A percentile compares a stretch with the other conserved stretches of the same genome.
These are phyloP conservation scores for Rosalia funebris DNA, from an alignment of 2,888 invertebrate genomes.

Conservation along the genomic window DNA sequence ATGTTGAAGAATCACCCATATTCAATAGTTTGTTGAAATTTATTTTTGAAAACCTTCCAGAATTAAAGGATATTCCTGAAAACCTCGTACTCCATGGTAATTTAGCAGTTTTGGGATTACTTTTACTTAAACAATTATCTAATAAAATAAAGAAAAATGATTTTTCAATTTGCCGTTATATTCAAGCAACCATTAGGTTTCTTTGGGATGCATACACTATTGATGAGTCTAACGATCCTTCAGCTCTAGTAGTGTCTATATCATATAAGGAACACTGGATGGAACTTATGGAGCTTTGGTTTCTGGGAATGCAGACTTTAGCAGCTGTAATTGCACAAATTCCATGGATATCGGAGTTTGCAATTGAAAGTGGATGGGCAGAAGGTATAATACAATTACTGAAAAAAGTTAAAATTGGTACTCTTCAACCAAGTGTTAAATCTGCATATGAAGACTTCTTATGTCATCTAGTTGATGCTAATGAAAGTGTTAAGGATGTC, in stretches of 20 bases:
- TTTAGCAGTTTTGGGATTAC: slow-evolving; percentile 81
- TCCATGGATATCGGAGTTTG: slow-evolving; percentile 91
- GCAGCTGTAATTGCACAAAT: slow-evolving; percentile 76
- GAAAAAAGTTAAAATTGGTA: slow-evolving; percentile 84
- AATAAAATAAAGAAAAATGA: slow-evolving; percentile 87
- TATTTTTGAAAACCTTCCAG: slow-evolving; percentile 85
- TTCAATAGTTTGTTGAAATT: slow-evolving; percentile 86
- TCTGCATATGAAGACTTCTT: slow-evolving; percentile 92
- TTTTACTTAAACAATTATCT: slow-evolving; percentile 85
- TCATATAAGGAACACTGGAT: slow-evolving; percentile 89
- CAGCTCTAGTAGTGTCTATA: slow-evolving; percentile 84
- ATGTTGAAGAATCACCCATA: slow-evolving; percentile 80
- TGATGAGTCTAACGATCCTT: slow-evolving; percentile 87
- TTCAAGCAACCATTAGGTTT: slow-evolving; percentile 89
- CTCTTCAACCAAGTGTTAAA: slow-evolving; percentile 84
- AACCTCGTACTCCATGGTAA: slow-evolving; percentile 89
- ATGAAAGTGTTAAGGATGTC: slow-evolving; percentile 75
- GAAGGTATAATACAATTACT: slow-evolving; percentile 86
- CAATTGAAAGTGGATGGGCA: slow-evolving; percentile 94
- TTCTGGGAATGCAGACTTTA: slow-evolving; percentile 93
- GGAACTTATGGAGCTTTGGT: slow-evolving; percentile 92
- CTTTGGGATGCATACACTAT: slow-evolving; percentile 93
- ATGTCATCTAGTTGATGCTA: slow-evolving; percentile 84
- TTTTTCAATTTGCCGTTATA: slow-evolving; percentile 88
- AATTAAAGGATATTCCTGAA: slow-evolving; percentile 83